These are phyloP conservation scores for Fratercula arctica DNA, from an alignment of 2,797 vertebrate species.

Conservation along the genomic window DNA sequence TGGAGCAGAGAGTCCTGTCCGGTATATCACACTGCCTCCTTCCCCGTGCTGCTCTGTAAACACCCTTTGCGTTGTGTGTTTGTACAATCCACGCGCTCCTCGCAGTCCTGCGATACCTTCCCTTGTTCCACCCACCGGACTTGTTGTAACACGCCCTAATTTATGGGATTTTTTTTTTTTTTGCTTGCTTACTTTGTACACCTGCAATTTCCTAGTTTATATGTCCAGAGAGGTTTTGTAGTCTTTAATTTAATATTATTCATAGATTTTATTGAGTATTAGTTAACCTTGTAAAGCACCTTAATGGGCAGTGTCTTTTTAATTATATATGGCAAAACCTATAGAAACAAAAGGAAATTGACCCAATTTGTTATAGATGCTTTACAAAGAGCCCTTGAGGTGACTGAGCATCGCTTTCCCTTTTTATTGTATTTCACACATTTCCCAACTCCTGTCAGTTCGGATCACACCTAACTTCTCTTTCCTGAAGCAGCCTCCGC, in stretches of 20 bases:
- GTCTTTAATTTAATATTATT: slow-evolving; percentile 55
- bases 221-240: not conserved
- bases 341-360: slow-evolving; percentile 29
- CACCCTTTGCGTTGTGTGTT: not conserved
- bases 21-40: not conserved
- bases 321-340: slow-evolving; percentile 24
- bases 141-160: not conserved
- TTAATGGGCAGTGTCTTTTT: not conserved
- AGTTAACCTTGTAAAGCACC: slow-evolving; percentile 1
- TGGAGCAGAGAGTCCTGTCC: not conserved
- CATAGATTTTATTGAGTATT: slow-evolving; percentile 22
- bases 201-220: slow-evolving; percentile 34
- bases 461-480: not conserved
- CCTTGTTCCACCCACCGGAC: not conserved
- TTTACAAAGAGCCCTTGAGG: not conserved
- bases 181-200: slow-evolving; percentile 32
- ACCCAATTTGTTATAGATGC: slow-evolving; percentile 3
- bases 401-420: not conserved
- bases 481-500: not conserved
- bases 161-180: not conserved
- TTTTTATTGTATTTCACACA: not conserved
- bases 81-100: not conserved
- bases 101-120: not conserved
- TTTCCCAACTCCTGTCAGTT: not conserved
- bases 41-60: not conserved